Base-by-base conservation (phyloP, 2,113 vertebrate genomes). In the Rhombomys opimus region DNA sequence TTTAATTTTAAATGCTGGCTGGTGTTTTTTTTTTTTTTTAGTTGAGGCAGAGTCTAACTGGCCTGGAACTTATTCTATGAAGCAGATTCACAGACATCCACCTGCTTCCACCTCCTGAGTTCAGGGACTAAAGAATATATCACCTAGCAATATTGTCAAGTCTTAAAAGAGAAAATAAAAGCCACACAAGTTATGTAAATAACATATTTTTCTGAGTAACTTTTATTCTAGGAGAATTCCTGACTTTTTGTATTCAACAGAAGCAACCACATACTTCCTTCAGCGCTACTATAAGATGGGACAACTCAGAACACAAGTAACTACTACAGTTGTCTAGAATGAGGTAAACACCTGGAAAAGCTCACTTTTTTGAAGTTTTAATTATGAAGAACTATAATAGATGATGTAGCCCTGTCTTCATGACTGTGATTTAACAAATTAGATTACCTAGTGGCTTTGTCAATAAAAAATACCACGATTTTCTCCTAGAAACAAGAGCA, bases 141-240 rank as follows among this genome's bases (percentile, higher is more conserved):
- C 59, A 63, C n/a, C 59, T 41, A 63, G n/a, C n/a, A 84, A 84
- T 63, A 38, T 10, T 61, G n/a, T 84, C 81, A 41, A 63, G 10
- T 89, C 32, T 84, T 81, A 82, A 35, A 90, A 72, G 54, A 88
- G n/a, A 90, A 95, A 95, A 78, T 18, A 78, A 86, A 97, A 96
- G 72, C 0, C 14, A 81, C 3, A 77, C 5, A 80, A 75, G 92
- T 89, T 70, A 96, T 80, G 9, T 63, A 93, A 93, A 75, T 82
- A 93, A 61, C 59, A 94, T 15, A 73, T 81, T 90, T 89, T 86
- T 95, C 23, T 76, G 23, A 85, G 23, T 70, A 70, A 35, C 23
- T 92, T 95, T 94, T 57, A 46, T 75, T 94, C 35, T 93, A 70
- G 50, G 68, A 94, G 17, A 57, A 90, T 67, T 92, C 85, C 15